These are phyloP conservation scores for Polypterus bichir DNA, from an alignment of 2,113 vertebrate species.

Conservation along the genomic window DNA sequence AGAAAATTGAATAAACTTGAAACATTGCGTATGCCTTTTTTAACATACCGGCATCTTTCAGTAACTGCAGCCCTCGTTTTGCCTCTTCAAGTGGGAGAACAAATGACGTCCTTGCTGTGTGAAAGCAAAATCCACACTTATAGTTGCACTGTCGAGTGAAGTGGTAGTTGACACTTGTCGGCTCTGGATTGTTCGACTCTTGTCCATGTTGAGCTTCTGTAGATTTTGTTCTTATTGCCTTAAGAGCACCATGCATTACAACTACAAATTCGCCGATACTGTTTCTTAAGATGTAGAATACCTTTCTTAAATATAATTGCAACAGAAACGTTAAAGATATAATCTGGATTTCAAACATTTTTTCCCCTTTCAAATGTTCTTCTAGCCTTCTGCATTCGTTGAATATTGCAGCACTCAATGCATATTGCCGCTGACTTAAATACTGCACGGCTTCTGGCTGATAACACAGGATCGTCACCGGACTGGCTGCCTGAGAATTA, in stretches of 20 bases:
- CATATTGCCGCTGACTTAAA: no score
- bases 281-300: constrained; percentile 15
- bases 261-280: not conserved
- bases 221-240: not conserved
- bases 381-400: no score
- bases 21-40: not conserved
- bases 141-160: constrained; percentile 88
- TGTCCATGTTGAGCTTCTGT: not conserved
- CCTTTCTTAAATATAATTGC: constrained; percentile 23
- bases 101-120: constrained; percentile 87
- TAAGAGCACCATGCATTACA: not conserved
- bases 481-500: no score
- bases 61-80: constrained; percentile 53
- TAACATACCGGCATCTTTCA: constrained; percentile 62
- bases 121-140: constrained; percentile 90
- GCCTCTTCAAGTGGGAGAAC: constrained; percentile 78
- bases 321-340: constrained; percentile 24
- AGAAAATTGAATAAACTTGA: not conserved
- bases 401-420: no score
- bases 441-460: no score
- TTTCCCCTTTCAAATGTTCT: not conserved
- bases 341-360: constrained; percentile 19
- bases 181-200: constrained; percentile 21
- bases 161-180: constrained; percentile 85
- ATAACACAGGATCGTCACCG: no score